A percentile compares a stretch with the other conserved stretches of the same genome.
phyloP scores from a whole-genome alignment of 2,113 vertebrate genomes.

The Thryonomys swinderianus region DNA sequence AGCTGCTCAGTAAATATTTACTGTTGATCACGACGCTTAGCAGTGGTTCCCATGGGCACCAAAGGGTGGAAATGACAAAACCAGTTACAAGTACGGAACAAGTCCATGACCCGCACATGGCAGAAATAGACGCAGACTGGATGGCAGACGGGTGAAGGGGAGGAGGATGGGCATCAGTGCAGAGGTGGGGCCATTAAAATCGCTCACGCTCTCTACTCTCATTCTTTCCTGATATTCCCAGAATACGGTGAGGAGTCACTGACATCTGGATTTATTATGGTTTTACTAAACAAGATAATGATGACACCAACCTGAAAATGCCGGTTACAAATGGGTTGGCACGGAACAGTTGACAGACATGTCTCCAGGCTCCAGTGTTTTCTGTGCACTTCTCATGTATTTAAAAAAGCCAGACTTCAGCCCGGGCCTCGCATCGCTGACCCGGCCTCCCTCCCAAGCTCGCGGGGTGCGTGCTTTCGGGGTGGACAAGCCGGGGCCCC shows the following conservation, averaged over 20 bases:
- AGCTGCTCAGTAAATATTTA: conserved; percentile 74
- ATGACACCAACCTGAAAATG: neutral
- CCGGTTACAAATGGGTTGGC: fast-evolving
- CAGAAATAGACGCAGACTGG: neutral
- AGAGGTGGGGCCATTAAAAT: neutral
- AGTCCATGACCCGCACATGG: neutral
- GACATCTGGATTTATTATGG: conserved; percentile 27
- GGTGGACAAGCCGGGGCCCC: fast-evolving
- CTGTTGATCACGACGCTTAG: conserved; percentile 53
- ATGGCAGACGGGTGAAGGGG: neutral
- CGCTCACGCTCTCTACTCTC: neutral
- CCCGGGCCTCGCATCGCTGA: neutral
- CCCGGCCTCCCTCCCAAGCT: no score
- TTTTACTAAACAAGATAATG: neutral
- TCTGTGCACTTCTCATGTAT: neutral
- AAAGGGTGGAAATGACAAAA: neutral
- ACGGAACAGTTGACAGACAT: neutral
- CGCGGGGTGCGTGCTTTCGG: neutral
- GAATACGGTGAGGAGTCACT: neutral
- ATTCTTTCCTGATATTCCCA: neutral
- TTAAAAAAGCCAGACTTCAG: neutral
- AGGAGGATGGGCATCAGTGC: neutral
- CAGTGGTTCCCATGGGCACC: conserved; percentile 64
- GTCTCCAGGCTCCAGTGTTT: neutral
- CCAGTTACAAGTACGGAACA: neutral